A percentile compares a stretch with the other conserved stretches of the same genome.
phyloP scores from a whole-genome alignment of 2,888 invertebrate genomes.

The Drosophila cognata region DNA sequence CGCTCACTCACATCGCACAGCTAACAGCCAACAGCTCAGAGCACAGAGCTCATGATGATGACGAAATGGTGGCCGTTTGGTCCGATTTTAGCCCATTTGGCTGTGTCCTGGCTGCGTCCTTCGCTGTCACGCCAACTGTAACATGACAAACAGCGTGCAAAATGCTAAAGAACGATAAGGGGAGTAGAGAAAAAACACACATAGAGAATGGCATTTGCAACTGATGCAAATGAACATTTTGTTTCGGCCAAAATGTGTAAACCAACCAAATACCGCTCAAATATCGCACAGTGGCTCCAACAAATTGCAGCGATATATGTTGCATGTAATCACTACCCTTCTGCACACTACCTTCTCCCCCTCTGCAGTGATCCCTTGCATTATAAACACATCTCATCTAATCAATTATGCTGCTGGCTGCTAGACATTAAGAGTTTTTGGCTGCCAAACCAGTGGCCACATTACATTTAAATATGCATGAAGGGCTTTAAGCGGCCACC shows the following conservation, averaged over 20 bases:
- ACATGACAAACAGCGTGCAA: conserved; percentile 72
- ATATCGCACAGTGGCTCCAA: conserved; percentile 3
- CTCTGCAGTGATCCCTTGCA: conserved; percentile 1
- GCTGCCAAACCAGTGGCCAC: conserved; percentile 59
- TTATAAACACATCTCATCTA: conserved; percentile 75
- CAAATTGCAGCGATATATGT: conserved; percentile 47
- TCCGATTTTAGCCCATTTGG: conserved; percentile 61
- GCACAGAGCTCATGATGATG: conserved; percentile 31
- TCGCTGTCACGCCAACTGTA: conserved; percentile 64
- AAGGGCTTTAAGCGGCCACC: conserved; percentile 55
- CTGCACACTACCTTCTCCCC: not conserved
- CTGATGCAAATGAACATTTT: conserved; percentile 55
- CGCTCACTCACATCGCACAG: conserved; percentile 48
- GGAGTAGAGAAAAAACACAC: conserved; percentile 2
- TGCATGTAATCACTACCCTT: conserved; percentile 7
- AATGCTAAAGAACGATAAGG: conserved; percentile 33
- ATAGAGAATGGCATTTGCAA: conserved; percentile 40
- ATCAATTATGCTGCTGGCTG: conserved; percentile 67
- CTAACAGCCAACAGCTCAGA: conserved; percentile 4
- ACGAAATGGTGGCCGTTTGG: conserved; percentile 38
- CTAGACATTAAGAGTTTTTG: conserved; percentile 15
- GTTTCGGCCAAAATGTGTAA: conserved; percentile 32
- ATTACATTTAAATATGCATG: conserved; percentile 76
- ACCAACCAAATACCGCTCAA: not conserved
- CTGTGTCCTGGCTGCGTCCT: conserved; percentile 49